phyloP scores from a whole-genome alignment of 30 jellyfish, hydroid and myxozoan species.

The Cassiopea andromeda region DNA sequence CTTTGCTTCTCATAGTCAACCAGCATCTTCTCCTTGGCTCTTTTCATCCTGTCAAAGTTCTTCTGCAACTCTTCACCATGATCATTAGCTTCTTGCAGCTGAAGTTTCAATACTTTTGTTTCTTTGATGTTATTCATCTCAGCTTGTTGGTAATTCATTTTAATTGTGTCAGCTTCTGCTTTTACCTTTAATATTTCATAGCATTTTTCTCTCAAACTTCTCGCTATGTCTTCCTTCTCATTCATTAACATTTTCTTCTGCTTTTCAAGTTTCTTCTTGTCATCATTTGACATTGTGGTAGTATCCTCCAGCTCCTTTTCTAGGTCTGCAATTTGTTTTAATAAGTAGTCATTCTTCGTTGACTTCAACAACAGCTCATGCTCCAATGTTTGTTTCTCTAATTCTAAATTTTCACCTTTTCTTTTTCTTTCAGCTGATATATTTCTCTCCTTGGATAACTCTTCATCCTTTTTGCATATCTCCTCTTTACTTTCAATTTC shows the following conservation, averaged over 20 bases:
- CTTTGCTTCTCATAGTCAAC: slow-evolving; percentile 24
- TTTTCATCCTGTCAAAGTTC: slow-evolving; percentile 56
- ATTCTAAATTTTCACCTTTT: background rate
- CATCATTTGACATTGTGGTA: background rate
- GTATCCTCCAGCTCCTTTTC: slow-evolving; percentile 3
- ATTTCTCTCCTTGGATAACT: background rate
- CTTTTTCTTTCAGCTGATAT: background rate
- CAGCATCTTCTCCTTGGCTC: slow-evolving; percentile 32
- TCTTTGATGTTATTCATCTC: slow-evolving; percentile 8
- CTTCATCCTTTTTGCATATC: background rate
- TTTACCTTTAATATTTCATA: background rate
- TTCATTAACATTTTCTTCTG: background rate
- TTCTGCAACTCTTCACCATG: slow-evolving; percentile 21
- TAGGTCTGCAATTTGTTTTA: background rate
- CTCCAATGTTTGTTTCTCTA: slow-evolving; percentile 17
- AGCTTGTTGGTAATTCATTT: background rate
- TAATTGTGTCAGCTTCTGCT: slow-evolving; percentile 6
- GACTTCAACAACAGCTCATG: slow-evolving; percentile 7
- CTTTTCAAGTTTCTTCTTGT: background rate
- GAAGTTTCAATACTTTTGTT: background rate
- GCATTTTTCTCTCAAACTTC: background rate
- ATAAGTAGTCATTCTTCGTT: background rate
- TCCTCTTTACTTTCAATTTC: slow-evolving; percentile 4
- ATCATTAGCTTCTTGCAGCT: slow-evolving; percentile 23
- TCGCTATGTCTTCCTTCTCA: slow-evolving; percentile 15